Evolutionary conservation across 2,888 invertebrate species (phyloP), one percentile per base, ranked within the genome.

Genomic region (Gari tellinella): DNA sequence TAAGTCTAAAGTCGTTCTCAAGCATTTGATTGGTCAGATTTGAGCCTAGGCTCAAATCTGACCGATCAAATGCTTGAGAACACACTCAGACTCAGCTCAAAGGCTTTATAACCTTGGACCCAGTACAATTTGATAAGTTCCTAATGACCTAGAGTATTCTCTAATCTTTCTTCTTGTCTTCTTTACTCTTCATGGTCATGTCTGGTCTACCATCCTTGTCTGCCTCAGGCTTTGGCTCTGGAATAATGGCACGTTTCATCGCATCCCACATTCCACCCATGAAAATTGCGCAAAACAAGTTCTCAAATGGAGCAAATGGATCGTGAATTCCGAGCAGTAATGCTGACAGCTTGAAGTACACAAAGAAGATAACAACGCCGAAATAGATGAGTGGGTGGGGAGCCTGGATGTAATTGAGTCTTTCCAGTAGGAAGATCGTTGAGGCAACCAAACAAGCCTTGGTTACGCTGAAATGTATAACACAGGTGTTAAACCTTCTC

Each of bases 261-360:
- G 98, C 97, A 93, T 99, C 99, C 97, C 98, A 99, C 91, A 99
- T 96, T 62, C 99, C 99, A 45, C 99, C 99, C 93, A 99, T 95
- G 72, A 92, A 91, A 37, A 92, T 93, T 23, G 99, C 98, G 92
- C 98, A 99, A 93, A 97, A 96, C 66, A 99, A 94, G 92, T 99
- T 99, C 94, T 99, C 99, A 91, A 99, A 98, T 15, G 99, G 99
- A 88, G 97, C 95, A 93, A 99, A 99, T 43, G 99, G 99, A 94
- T 99, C 99, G 91, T 98, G 97, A 88, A 99, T 99, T 84, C 98
- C 98, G 87, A 99, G 94, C 67, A 99, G 93, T 88, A 99, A 96
- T 10, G 99, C 98, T 23, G 98, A 98, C 74, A 99, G 92, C 95
- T 96, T 98, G 93, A 98, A 98, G 93, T 98, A 98, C 55, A 98